These are phyloP conservation scores for Mastomys natalensis DNA, from an alignment of 2,113 vertebrate species.

Conservation along the genomic window DNA sequence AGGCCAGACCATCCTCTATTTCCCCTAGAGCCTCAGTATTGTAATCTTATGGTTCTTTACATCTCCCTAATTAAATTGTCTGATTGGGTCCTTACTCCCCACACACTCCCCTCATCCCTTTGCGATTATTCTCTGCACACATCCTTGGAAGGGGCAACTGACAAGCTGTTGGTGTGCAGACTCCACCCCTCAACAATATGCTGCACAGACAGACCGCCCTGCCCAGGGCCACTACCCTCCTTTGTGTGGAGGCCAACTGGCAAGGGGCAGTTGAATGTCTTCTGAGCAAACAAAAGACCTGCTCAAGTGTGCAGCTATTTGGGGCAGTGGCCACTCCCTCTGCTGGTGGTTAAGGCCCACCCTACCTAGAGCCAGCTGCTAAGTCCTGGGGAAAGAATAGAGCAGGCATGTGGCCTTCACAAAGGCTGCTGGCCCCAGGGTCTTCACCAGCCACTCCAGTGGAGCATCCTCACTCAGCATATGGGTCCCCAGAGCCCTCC, in stretches of 20 bases:
- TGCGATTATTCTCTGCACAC: slow-evolving; percentile 62
- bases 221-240: slow-evolving; percentile 51
- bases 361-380: slow-evolving; percentile 85
- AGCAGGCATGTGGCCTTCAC: slow-evolving; percentile 85
- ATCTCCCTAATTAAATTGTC: slow-evolving; percentile 71
- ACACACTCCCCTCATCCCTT: background rate
- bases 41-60: background rate
- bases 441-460: slow-evolving; percentile 75
- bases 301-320: slow-evolving; percentile 90
- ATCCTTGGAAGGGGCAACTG: slow-evolving; percentile 67
- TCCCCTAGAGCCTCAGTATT: background rate
- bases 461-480: slow-evolving; percentile 85
- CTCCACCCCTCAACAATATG: slow-evolving; percentile 85
- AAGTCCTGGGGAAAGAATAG: slow-evolving; percentile 86
- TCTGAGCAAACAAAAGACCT: slow-evolving; percentile 88
- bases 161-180: slow-evolving; percentile 87
- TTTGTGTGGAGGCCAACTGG: slow-evolving; percentile 84
- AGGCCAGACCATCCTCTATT: background rate
- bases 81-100: slow-evolving; percentile 70
- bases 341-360: slow-evolving; percentile 87
- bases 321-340: slow-evolving; percentile 87
- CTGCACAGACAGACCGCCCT: slow-evolving; percentile 83
- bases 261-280: slow-evolving; percentile 90
- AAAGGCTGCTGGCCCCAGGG: slow-evolving; percentile 85
- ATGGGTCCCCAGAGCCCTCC: slow-evolving; percentile 85